Conservation (phyloP, 2,113 vertebrate species). For the Sylvilagus bachmani region DNA sequence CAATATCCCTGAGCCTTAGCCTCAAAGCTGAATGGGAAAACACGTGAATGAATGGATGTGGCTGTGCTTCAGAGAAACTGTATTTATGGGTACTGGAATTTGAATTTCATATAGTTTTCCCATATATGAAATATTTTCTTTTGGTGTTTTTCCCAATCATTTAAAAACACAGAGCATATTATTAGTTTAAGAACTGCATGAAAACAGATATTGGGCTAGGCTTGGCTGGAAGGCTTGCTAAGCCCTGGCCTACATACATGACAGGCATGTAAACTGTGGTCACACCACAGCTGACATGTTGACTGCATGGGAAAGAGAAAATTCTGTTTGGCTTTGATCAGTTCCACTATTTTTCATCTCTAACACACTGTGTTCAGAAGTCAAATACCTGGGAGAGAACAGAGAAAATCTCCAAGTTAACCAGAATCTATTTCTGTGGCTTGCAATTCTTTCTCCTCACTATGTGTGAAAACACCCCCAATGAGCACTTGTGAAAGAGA, state of each 20-base stretch:
- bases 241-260: not conserved
- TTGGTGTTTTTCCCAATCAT: not conserved
- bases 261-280: not conserved
- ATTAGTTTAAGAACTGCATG: not conserved
- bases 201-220: not conserved
- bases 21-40: not conserved
- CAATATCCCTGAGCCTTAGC: not conserved
- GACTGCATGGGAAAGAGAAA: not conserved
- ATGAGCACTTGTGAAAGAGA: not conserved
- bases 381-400: not conserved
- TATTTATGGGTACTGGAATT: not conserved
- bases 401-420: not conserved
- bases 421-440: not conserved
- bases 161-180: conserved; percentile 21
- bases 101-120: not conserved
- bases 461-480: not conserved
- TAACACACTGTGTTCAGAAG: not conserved
- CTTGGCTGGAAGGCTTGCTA: not conserved
- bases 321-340: not conserved
- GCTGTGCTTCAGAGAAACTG: not conserved
- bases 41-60: not conserved
- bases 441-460: not conserved
- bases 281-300: not conserved
- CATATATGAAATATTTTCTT: not conserved
- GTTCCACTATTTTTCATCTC: not conserved